phyloP scores from a whole-genome alignment of 1,140 invertebrate species.

The Anthonomus grandis region DNA sequence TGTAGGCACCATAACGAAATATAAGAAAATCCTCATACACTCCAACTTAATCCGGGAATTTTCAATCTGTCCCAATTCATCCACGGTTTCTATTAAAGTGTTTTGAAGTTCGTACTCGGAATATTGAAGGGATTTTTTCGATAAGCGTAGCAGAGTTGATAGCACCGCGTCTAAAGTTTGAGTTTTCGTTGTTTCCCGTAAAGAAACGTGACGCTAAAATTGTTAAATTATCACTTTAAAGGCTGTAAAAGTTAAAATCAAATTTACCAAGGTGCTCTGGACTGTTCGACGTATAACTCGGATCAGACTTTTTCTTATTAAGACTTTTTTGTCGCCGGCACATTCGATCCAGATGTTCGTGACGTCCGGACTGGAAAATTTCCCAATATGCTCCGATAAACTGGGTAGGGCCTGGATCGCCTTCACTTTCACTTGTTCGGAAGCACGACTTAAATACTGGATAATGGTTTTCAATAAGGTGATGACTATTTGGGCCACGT shows the following conservation, averaged over 20 bases:
- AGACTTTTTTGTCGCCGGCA: conserved; percentile 43
- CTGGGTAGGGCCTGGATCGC: conserved; percentile 26
- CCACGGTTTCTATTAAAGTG: conserved; percentile 54
- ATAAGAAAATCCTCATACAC: conserved; percentile 58
- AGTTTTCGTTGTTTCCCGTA: conserved; percentile 47
- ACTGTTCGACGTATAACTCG: conserved; percentile 39
- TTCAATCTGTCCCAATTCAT: conserved; percentile 50
- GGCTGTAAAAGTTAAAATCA: background rate
- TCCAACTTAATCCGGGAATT: conserved; percentile 52
- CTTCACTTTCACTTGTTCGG: conserved; percentile 19
- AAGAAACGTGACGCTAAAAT: conserved; percentile 39
- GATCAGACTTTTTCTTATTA: conserved; percentile 45
- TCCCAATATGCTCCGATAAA: conserved; percentile 49
- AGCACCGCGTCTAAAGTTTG: conserved; percentile 53
- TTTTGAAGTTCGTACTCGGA: conserved; percentile 55
- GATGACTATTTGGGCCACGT: background rate
- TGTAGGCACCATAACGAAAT: conserved; percentile 62
- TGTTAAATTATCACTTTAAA: background rate
- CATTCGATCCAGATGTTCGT: conserved; percentile 47
- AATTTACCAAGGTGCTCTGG: conserved; percentile 41
- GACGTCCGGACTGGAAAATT: conserved; percentile 47
- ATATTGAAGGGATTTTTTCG: conserved; percentile 52
- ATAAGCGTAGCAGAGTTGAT: conserved; percentile 51
- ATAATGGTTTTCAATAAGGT: conserved; percentile 28
- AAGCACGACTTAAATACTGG: conserved; percentile 15